These are phyloP conservation scores for Dynastes hyllus DNA, from an alignment of 2,888 invertebrate species.

Conservation along the genomic window DNA sequence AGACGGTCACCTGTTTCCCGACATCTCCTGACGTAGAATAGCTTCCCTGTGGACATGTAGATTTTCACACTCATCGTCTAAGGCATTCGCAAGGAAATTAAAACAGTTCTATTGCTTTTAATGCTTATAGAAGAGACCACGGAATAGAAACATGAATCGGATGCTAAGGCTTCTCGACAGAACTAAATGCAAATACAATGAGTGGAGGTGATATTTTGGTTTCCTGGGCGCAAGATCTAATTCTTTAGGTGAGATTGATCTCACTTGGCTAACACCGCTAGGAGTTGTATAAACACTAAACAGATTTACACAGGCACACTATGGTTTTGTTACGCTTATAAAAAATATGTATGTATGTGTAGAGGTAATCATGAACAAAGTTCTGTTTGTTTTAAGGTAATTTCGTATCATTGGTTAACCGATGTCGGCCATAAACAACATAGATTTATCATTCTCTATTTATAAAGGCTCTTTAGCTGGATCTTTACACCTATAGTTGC, in stretches of 20 bases:
- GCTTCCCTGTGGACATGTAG: constrained; percentile 34
- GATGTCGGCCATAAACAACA: constrained; percentile 37
- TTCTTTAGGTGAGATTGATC: not conserved
- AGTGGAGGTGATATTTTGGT: not conserved
- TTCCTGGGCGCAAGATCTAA: not conserved
- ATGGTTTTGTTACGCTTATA: not conserved
- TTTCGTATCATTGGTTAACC: constrained; percentile 35
- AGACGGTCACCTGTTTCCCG: constrained; percentile 2
- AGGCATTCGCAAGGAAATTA: not conserved
- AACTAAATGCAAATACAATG: too few relatives aligned
- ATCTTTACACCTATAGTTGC: constrained; percentile 18
- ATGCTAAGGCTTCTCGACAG: not conserved
- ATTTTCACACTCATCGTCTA: constrained; percentile 11
- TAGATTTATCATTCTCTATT: constrained; percentile 37
- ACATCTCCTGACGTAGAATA: constrained; percentile 34
- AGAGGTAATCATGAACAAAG: constrained; percentile 4
- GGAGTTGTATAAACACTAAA: constrained; percentile 4
- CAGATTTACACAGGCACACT: not conserved
- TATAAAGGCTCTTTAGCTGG: constrained; percentile 32
- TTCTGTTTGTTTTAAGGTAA: constrained; percentile 43
- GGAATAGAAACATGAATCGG: not conserved
- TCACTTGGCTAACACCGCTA: not conserved
- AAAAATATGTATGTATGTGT: not conserved
- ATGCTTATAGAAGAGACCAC: not conserved
- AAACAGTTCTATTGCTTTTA: not conserved